These are phyloP conservation scores for Gila orcuttii DNA, from an alignment of 2,113 vertebrate species.

Conservation along the genomic window DNA sequence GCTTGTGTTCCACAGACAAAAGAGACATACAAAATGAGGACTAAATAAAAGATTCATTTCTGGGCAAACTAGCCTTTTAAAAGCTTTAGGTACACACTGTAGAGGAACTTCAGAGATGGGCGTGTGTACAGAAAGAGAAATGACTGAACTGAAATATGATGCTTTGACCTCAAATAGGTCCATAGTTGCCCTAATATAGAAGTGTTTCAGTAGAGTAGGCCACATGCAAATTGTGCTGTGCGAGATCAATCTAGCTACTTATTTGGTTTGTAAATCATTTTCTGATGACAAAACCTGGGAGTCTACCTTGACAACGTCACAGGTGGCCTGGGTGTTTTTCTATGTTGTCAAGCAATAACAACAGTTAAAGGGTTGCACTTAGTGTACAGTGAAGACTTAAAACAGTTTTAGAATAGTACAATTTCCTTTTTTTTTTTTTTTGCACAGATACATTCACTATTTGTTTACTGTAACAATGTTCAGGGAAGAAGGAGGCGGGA, in stretches of 20 bases:
- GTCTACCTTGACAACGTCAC: background rate
- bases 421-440: too few species aligned
- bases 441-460: too few species aligned
- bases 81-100: background rate
- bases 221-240: constrained; percentile 63
- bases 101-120: background rate
- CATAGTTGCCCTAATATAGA: constrained; percentile 28
- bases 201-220: constrained; percentile 22
- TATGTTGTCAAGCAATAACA: constrained; percentile 1
- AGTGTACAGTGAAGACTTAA: background rate
- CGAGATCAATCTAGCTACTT: constrained; percentile 43
- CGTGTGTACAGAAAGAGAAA: background rate
- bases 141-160: background rate
- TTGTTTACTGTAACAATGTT: too few species aligned
- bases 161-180: background rate
- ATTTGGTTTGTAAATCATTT: constrained; percentile 66
- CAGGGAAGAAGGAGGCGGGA: too few species aligned
- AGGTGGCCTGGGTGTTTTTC: background rate
- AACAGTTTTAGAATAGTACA: too few species aligned
- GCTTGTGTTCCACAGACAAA: too few species aligned
- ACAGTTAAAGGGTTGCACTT: background rate
- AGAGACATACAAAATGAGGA: background rate
- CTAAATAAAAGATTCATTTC: background rate
- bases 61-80: background rate
- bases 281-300: constrained; percentile 21